These are phyloP conservation scores for Myotis myotis DNA, from an alignment of 2,797 vertebrate species.

Conservation along the genomic window DNA sequence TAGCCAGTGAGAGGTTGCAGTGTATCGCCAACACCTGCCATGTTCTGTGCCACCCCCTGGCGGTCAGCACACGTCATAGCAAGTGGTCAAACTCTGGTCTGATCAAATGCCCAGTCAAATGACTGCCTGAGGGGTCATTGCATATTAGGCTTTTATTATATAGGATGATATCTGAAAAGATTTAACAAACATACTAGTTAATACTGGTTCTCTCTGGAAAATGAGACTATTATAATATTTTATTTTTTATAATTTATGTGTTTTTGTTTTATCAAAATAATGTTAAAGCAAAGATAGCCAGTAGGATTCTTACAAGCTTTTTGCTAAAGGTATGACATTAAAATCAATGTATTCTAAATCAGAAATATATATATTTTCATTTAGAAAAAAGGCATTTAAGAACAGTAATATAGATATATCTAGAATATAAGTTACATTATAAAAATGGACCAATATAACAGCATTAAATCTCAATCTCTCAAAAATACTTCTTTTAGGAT, in stretches of 20 bases:
- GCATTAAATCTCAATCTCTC: neutral
- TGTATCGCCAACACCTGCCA: too few relatives aligned
- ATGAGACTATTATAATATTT: neutral
- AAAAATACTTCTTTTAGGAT: neutral
- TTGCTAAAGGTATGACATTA: neutral
- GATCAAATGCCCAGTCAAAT: too few relatives aligned
- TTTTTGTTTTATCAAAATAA: neutral
- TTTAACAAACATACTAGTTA: neutral
- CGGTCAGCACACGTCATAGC: too few relatives aligned
- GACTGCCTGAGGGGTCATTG: too few relatives aligned
- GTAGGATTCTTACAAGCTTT: neutral
- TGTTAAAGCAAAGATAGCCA: constrained; percentile 32
- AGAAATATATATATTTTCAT: constrained; percentile 39
- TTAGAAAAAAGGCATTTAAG: neutral
- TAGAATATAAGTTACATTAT: neutral
- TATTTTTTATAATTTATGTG: neutral
- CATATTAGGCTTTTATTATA: too few relatives aligned
- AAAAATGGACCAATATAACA: neutral
- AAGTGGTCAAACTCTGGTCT: too few relatives aligned
- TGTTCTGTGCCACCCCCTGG: too few relatives aligned
- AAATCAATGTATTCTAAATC: neutral
- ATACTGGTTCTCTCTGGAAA: neutral
- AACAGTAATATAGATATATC: neutral
- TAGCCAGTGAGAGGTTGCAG: too few relatives aligned
- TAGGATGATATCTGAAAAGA: neutral